Evolutionary conservation across 1,140 invertebrate genomes (phyloP).

Genomic region (Ceratoteleas bidentatus): DNA sequence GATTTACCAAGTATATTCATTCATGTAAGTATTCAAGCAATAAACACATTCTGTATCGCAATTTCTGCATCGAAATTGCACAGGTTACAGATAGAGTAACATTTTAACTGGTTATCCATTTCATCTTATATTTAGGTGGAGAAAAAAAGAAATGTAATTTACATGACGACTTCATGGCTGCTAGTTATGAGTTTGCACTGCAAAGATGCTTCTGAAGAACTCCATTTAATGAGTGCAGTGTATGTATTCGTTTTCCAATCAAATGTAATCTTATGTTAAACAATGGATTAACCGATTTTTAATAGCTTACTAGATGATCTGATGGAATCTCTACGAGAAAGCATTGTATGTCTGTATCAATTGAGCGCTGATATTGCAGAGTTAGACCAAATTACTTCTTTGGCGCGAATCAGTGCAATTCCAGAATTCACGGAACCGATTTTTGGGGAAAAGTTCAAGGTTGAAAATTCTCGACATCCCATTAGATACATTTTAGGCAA

Average conservation of each 20-base stretch:
- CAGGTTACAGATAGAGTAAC: no score
- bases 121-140: constrained; percentile 82
- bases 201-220: constrained; percentile 88
- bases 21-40: constrained; percentile 75
- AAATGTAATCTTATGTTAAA: no score
- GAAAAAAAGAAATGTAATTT: constrained; percentile 83
- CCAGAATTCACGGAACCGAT: constrained; percentile 86
- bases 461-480: constrained; percentile 89
- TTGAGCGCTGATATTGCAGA: constrained; percentile 90
- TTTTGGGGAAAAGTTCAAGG: constrained; percentile 86
- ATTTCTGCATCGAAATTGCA: background rate
- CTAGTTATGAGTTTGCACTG: constrained; percentile 86
- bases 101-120: no score
- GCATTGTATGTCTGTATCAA: constrained; percentile 89
- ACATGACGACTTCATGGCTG: constrained; percentile 90
- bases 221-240: constrained; percentile 90
- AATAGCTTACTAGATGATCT: constrained; percentile 85
- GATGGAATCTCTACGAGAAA: constrained; percentile 84
- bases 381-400: constrained; percentile 88
- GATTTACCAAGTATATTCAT: constrained; percentile 86
- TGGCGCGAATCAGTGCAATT: constrained; percentile 86
- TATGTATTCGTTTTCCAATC: no score
- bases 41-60: no score
- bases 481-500: constrained; percentile 86
- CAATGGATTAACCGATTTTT: constrained; percentile 17